Base-by-base conservation (phyloP, 2,797 vertebrate genomes). In the Jordanella pulchra region DNA sequence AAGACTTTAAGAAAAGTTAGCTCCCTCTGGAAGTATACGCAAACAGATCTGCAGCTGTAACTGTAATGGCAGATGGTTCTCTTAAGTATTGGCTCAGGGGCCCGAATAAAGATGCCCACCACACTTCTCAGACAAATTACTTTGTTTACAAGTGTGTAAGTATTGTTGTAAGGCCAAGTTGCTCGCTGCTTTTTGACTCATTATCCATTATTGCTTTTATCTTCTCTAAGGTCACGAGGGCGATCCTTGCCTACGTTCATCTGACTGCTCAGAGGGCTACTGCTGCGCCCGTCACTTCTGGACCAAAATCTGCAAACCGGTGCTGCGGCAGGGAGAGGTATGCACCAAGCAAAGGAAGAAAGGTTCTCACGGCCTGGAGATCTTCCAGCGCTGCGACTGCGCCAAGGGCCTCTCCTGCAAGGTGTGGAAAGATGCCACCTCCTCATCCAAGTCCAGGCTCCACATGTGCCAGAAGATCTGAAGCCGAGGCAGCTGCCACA, bases 291-390 rank as follows among this genome's bases (percentile, higher is more conserved):
- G 98, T 45, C 98, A 99, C 87, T 99, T 99, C 95, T 99, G 98
- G 98, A 97, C 96, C 91, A 99, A 99, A 94, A 99, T 99, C 93
- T 99, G 97, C 93, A 99, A 99, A 80, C 98, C 98, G 11, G 97
- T 99, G 78, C 95, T 99, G 83, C 95, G 95, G 80, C 97, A 96
- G 87, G 97, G 96, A 0, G 98, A 99, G 79, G 97, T 99, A 67
- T 99, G 98, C 91, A 99, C 97, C 81, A 98, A 97, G 78, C 96
- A 98, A 80, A 95, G 96, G 86, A 98, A 97, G 94, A 99, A 99
- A 89, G 98, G 97, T n/a, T 95, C 97, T 18, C 98, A 98, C 0
- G 95, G 96, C 89, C 91, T 99, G 87, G 98, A 99, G 88, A 97
- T 99, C 87, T 99, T 99, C 94, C 97, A 99, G 90, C 94, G 98